Evolutionary conservation across 2,797 vertebrate genomes (phyloP).

Genomic region (Macroramphosus scolopax): DNA sequence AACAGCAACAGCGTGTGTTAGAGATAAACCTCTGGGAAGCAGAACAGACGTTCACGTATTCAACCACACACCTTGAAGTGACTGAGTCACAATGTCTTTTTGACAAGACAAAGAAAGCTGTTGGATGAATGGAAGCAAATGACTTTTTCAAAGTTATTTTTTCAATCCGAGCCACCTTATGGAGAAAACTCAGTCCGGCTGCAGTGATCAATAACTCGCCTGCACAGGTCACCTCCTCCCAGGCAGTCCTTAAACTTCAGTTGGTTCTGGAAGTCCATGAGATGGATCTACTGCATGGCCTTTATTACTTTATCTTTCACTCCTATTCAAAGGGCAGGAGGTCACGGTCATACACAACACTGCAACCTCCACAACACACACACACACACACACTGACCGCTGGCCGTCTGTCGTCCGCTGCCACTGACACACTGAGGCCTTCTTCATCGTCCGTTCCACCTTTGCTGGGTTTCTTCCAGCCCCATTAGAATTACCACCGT

Average conservation of each 20-base stretch:
- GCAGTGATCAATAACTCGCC: too few species aligned
- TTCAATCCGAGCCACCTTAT: too few species aligned
- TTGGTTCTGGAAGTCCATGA: too few species aligned
- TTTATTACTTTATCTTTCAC: too few species aligned
- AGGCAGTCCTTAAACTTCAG: too few species aligned
- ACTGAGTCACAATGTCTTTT: slow-evolving; percentile 15
- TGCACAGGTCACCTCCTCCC: too few species aligned
- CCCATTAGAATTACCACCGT: slow-evolving; percentile 36
- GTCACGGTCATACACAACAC: too few species aligned
- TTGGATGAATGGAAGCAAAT: slow-evolving; percentile 14
- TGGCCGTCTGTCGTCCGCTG: not conserved
- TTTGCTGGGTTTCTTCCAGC: slow-evolving; percentile 54
- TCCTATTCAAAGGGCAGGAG: too few species aligned
- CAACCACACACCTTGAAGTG: slow-evolving; percentile 12
- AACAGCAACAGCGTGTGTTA: slow-evolving; percentile 8
- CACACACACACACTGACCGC: slow-evolving; percentile 2
- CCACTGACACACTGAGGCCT: slow-evolving; percentile 52
- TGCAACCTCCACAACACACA: slow-evolving; percentile 14
- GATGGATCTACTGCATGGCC: too few species aligned
- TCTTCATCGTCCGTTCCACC: slow-evolving; percentile 52
- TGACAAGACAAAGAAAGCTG: slow-evolving; percentile 26
- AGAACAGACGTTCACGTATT: slow-evolving; percentile 6
- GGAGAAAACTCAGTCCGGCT: too few species aligned
- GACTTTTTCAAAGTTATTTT: too few species aligned
- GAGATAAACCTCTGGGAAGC: slow-evolving; percentile 6